These are phyloP conservation scores for Andrena minutula DNA, from an alignment of 2,888 invertebrate genomes.

Conservation along the genomic window DNA sequence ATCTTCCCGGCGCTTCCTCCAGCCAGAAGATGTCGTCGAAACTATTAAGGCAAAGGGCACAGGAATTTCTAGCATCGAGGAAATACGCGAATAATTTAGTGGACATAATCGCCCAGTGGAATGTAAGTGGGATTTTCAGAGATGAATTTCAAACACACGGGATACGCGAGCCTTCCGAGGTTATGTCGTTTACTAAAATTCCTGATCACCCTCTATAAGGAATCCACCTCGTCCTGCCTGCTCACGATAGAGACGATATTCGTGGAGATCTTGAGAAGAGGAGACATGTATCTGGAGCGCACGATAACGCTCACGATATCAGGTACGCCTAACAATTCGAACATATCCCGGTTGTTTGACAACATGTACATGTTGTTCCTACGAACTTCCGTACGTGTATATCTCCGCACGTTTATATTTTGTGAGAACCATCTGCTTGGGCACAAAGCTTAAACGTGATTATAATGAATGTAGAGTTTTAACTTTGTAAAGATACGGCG, in stretches of 20 bases:
- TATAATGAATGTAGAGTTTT: background rate
- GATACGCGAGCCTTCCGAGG: conserved; percentile 56
- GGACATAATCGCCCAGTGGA: conserved; percentile 89
- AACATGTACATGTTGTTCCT: background rate
- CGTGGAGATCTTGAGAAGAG: conserved; percentile 88
- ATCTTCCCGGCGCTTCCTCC: conserved; percentile 75
- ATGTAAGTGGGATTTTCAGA: conserved; percentile 85
- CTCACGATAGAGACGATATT: conserved; percentile 91
- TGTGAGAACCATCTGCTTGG: conserved; percentile 42
- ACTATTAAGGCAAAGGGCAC: conserved; percentile 89
- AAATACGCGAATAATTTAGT: conserved; percentile 89
- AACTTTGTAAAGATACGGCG: background rate
- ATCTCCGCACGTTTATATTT: conserved; percentile 20
- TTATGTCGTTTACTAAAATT: conserved; percentile 67
- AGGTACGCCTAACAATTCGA: conserved; percentile 70
- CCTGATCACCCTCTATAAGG: conserved; percentile 66
- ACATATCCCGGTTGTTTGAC: background rate
- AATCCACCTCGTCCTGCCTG: conserved; percentile 86
- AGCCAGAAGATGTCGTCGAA: conserved; percentile 87
- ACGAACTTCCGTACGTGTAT: background rate
- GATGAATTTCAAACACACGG: conserved; percentile 13
- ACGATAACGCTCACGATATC: conserved; percentile 80
- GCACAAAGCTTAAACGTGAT: conserved; percentile 40
- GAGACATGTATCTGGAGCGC: conserved; percentile 88
- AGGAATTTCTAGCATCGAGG: conserved; percentile 89